A percentile compares a stretch with the other conserved stretches of the same genome.
These are phyloP conservation scores for Griposia aprilina DNA, from an alignment of 2,888 invertebrate genomes.

Conservation along the genomic window DNA sequence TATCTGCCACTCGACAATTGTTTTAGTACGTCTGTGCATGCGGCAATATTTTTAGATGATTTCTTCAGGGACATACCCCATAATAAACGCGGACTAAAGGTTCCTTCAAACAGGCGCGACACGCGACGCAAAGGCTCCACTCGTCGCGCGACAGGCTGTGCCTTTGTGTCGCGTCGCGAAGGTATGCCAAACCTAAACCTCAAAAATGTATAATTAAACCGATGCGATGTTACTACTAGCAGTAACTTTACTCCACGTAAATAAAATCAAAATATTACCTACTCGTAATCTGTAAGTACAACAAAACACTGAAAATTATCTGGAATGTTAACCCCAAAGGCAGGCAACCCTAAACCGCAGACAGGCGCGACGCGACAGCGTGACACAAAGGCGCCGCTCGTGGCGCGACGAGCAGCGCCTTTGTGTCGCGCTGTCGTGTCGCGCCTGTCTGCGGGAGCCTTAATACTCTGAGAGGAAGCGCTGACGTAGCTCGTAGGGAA, in stretches of 20 bases:
- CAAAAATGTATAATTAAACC: background rate
- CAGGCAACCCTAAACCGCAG: too few relatives aligned
- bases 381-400: too few relatives aligned
- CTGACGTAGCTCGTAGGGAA: background rate
- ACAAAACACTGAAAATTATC: conserved; percentile 3
- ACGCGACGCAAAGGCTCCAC: too few relatives aligned
- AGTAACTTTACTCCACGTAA: background rate
- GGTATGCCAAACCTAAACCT: background rate
- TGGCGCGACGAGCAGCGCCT: too few relatives aligned
- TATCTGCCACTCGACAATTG: background rate
- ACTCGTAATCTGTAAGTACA: background rate
- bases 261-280: background rate
- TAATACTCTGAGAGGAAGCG: conserved; percentile 22
- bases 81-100: background rate
- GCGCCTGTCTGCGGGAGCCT: too few relatives aligned
- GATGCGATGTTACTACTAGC: background rate
- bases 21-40: background rate
- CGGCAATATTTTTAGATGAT: background rate
- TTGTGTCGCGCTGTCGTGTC: too few relatives aligned
- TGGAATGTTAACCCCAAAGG: conserved; percentile 35
- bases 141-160: too few relatives aligned
- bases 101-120: too few relatives aligned
- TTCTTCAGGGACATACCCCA: background rate
- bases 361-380: too few relatives aligned
- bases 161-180: too few relatives aligned